These are phyloP conservation scores for Sarotherodon lohbergeri DNA, from an alignment of 2,113 vertebrate species.

Conservation along the genomic window DNA sequence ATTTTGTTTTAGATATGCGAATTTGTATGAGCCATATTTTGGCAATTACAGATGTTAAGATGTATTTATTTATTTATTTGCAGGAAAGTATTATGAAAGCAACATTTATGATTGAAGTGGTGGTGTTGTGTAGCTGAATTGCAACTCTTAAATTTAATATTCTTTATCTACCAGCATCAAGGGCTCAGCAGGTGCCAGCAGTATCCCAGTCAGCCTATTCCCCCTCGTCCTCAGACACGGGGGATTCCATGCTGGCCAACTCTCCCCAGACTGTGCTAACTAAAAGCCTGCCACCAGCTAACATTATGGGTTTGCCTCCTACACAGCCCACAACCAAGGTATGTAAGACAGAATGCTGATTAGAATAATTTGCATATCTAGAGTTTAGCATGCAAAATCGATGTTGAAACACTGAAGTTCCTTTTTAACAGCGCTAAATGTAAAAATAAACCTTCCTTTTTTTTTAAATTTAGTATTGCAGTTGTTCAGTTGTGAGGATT, in stretches of 20 bases:
- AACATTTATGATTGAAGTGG: background rate
- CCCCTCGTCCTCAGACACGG: constrained; percentile 80
- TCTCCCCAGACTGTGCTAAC: constrained; percentile 85
- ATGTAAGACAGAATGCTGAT: background rate
- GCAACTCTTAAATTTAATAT: background rate
- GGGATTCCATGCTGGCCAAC: constrained; percentile 80
- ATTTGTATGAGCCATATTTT: background rate
- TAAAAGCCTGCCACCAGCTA: constrained; percentile 74
- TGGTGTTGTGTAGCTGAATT: background rate
- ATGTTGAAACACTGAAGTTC: background rate
- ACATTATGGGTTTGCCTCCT: constrained; percentile 64
- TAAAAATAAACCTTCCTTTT: background rate
- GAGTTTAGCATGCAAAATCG: background rate
- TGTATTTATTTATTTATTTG: rapidly evolving
- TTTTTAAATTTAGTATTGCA: background rate
- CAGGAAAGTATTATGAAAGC: background rate
- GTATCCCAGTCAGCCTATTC: constrained; percentile 84
- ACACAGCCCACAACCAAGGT: constrained; percentile 78
- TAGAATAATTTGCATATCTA: background rate
- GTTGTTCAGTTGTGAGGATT: background rate
- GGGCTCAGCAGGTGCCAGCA: constrained; percentile 86
- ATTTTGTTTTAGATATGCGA: background rate
- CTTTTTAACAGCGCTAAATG: background rate
- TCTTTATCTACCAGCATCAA: constrained; percentile 34
- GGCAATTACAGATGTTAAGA: background rate